Conservation (phyloP, 2,888 invertebrate species). For the Andrena haemorrhoa region DNA sequence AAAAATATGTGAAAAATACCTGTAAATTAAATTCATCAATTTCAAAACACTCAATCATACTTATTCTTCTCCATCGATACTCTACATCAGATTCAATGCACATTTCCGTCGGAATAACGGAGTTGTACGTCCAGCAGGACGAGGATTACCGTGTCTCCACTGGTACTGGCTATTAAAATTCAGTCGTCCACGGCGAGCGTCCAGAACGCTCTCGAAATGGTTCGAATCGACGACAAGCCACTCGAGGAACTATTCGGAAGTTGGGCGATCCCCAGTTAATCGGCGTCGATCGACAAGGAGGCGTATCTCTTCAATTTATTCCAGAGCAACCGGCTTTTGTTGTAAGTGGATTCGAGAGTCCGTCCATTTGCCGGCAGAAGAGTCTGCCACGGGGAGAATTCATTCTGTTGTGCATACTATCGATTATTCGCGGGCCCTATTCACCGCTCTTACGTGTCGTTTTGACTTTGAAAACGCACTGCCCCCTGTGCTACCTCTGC, state of each 20-base stretch:
- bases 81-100: neutral
- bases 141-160: conserved; percentile 15
- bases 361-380: conserved; percentile 65
- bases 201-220: conserved; percentile 22
- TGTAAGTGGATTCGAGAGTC: conserved; percentile 69
- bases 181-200: conserved; percentile 9
- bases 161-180: neutral
- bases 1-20: no score
- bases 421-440: conserved; percentile 73
- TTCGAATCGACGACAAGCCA: conserved; percentile 22
- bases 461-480: conserved; percentile 63
- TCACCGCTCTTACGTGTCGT: conserved; percentile 70
- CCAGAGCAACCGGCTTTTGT: conserved; percentile 71
- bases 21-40: no score
- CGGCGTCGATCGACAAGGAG: conserved; percentile 51
- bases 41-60: no score
- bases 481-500: conserved; percentile 33
- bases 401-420: conserved; percentile 72
- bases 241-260: conserved; percentile 52
- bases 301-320: conserved; percentile 70
- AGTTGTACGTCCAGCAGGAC: neutral
- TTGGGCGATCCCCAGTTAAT: conserved; percentile 58
- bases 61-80: neutral
- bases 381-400: conserved; percentile 64
- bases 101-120: neutral